A percentile compares a stretch with the other conserved stretches of the same genome.
Conservation (phyloP, 2,888 invertebrate species). For the Tridacna gigas region DNA sequence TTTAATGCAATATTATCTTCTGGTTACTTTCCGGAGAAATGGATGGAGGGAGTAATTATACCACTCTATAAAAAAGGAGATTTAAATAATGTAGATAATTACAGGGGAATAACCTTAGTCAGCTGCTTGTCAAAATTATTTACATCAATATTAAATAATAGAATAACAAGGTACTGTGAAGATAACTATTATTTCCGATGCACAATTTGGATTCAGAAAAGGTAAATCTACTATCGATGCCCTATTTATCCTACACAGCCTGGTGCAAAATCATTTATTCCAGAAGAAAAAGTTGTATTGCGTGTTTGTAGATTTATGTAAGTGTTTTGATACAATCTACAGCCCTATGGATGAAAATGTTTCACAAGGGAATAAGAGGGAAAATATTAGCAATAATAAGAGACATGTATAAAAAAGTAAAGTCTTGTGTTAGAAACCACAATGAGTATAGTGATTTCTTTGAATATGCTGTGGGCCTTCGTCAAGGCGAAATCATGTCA, state of each 20-base stretch:
- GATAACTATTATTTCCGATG: conserved; percentile 11
- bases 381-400: conserved; percentile 15
- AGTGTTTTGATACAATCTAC: conserved; percentile 23
- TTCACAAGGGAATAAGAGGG: conserved; percentile 2
- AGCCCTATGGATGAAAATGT: conserved; percentile 16
- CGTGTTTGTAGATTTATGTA: conserved; percentile 23
- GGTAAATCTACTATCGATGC: conserved; percentile 44
- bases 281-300: conserved; percentile 22
- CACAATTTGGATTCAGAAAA: too few relatives aligned
- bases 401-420: conserved; percentile 22
- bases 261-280: conserved; percentile 30
- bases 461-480: conserved; percentile 9
- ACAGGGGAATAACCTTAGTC: conserved; percentile 47
- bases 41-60: conserved; percentile 44
- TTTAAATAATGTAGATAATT: conserved; percentile 36
- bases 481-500: conserved; percentile 26
- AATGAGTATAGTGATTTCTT: conserved; percentile 19
- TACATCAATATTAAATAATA: conserved; percentile 35
- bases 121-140: too few relatives aligned
- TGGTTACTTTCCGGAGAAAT: conserved; percentile 30
- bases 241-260: conserved; percentile 21
- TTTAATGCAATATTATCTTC: conserved; percentile 36
- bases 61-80: conserved; percentile 52
- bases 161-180: conserved; percentile 27
- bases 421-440: conserved; percentile 8